Base-by-base conservation (phyloP, 1,140 invertebrate genomes). In the Pararge aegeria region DNA sequence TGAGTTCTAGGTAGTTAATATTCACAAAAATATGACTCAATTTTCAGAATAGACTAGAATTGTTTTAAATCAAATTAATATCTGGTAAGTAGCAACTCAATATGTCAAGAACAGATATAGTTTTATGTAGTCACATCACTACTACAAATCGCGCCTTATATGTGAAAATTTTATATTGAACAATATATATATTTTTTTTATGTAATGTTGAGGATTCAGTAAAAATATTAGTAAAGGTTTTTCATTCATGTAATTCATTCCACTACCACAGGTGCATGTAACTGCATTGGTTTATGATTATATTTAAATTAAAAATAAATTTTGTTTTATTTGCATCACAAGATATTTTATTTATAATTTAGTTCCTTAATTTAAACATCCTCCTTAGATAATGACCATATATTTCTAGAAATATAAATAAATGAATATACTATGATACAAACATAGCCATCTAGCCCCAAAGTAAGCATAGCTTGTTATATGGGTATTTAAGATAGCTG, bases 1-100 rank as follows among this genome's bases (percentile, higher is more conserved):
- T 77, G 67, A 66, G 53, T 55, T 54, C 57, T 78, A 83, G 78
- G 70, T 87, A 84, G 77, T 73, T 66, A 71, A 71, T 69, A 66
- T 68, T 61, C 50, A 55, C 48, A 44, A 57, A 53, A 57, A 57
- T 42, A 37, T 55, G 54, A 63, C 55, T 30, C 29, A 57, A 63
- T 53, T 53, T 48, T 9, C 49, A 48, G 19, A 30, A 55, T 29
- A 38, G 30, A 12, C 9, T 61, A 54, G 27, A 46, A 5, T 49
- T 24, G 44, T 44, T 30, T 40, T 15, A 24, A n/a, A 20, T 24
- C n/a, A 20, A 46, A 20, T 46, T 46, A 18, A 2, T 20, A 12
- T 46, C 42, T 46, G 42, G 42, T 46, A 9, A 46, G 15, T 20
- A 7, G 30, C 10, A 12, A 34, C 12, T 1, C 2, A 34, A 27